Base-by-base conservation (phyloP, 2,888 invertebrate species). In the Serripes groenlandicus region DNA sequence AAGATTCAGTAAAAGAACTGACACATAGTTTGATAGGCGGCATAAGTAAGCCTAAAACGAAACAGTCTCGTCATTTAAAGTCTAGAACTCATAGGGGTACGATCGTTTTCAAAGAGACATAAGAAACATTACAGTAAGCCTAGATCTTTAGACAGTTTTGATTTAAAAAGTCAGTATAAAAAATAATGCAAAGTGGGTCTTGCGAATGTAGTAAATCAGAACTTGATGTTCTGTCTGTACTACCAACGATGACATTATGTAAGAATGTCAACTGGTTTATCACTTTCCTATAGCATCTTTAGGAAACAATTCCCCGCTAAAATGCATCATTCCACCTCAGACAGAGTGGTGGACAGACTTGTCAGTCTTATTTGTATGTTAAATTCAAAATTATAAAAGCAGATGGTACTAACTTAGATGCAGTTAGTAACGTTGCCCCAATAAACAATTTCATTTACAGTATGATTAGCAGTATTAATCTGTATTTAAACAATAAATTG, bases 241-340 rank as follows among this genome's bases (percentile, higher is more conserved):
- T 66, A 21, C 74, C 64, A 9, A 75, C 74, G n/a, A 64, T 75
- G 74, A 75, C 74, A 52, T 26, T 1, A 75, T 75, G 74, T 54
- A 75, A 42, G 66, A 64, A 37, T 26, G 49, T n/a, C 74, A 75
- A 54, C 52, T 52, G 52, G 3, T 49, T 26, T 37, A 68, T 26
- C 70, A 70, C 32, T 70, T 28, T 54, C 70, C 70, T 21, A 30
- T 54, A 28, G 1, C 70, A 5, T 52, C 70, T 42, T 21, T 52
- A 23, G 28, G n/a, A 37, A 70, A 70, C 42, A 26, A 37, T 32
- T 28, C 34, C 26, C 70, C 70, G 11, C 52, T 54, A n/a, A 34
- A 70, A 54, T 70, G 52, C 30, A 49, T 54, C 15, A 70, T 70
- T 18, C 70, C 70, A 26, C 34, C 70, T n/a, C 54, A 54, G 54